Base-by-base conservation (phyloP, 2,113 vertebrate species). In the Atractosteus spatula region DNA sequence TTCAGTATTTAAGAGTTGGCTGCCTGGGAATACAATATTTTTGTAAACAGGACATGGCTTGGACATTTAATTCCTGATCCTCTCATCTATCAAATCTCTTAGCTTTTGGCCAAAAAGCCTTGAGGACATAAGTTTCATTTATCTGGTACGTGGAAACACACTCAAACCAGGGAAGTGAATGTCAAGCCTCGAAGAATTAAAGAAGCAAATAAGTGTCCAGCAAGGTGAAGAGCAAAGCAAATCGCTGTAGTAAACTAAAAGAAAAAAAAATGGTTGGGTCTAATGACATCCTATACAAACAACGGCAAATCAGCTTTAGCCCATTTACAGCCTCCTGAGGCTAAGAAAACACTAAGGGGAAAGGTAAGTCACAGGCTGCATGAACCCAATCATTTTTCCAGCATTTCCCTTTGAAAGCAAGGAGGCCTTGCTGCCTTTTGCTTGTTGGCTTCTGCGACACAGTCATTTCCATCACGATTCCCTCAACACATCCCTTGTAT, bases 91-190 rank as follows among this genome's bases (percentile, higher is more conserved):
- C 45, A 29, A 29, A 29, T 29, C 29, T 29, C 2, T 29, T 29
- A 2, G 29, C 29, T 29, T 29, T 29, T 29, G 29, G 29, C 29
- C 29, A 29, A 2, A 29, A 29, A 29, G 29, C 29, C 29, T 29
- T 29, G 29, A 59, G n/a, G 13, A 59, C 12, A 13, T 2, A 59
- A 59, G 57, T 59, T 59, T 1, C 13, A 59, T 13, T 59, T 2
- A 13, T 59, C 5, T 59, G n/a, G 11, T 3, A n/a, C 5, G 14
- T n/a, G 12, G 5, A 59, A 59, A 59, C 92, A 90, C 90, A 91
- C n/a, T 3, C 6, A 59, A n/a, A 8, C 10, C 14, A 13, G 5
- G n/a, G 14, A 59, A 3, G 3, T 13, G 4, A 59, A 59, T 59
- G 12, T 16, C n/a, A n/a, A 5, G 14, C 14, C n/a, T 16, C 12